Percentiles rank a stretch among this genome's conserved stretches.
These are phyloP conservation scores for Myotis myotis DNA, from an alignment of 2,797 vertebrate genomes.

Conservation along the genomic window DNA sequence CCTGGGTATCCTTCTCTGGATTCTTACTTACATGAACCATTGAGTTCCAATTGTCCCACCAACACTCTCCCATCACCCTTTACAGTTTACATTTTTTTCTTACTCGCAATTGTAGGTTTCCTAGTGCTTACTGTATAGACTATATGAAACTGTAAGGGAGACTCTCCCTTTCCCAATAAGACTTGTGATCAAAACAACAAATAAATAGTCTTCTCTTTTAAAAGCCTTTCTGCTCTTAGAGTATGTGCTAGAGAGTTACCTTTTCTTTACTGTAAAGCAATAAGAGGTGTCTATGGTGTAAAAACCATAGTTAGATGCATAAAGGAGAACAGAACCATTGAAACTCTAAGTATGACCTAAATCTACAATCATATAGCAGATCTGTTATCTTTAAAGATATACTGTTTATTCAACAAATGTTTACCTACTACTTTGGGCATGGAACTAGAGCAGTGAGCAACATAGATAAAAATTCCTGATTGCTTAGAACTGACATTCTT, in stretches of 20 bases:
- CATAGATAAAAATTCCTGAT: background rate
- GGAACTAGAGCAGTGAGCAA: background rate
- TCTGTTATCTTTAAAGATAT: background rate
- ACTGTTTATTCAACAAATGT: constrained; percentile 3
- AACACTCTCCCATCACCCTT: background rate
- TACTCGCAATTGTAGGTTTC: background rate
- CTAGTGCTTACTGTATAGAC: background rate
- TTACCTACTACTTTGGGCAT: constrained; percentile 6
- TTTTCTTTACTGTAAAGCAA: constrained; percentile 7
- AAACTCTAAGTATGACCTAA: background rate
- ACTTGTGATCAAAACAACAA: background rate
- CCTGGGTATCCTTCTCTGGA: background rate
- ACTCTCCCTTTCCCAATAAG: background rate
- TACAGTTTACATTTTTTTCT: background rate
- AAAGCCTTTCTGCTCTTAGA: background rate
- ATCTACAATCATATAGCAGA: background rate
- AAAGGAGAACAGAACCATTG: background rate
- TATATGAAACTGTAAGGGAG: background rate
- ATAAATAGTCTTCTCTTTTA: constrained; percentile 17
- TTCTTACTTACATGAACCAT: background rate
- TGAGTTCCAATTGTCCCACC: background rate
- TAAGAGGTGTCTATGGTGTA: background rate
- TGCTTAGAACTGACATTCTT: constrained; percentile 42
- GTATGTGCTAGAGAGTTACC: background rate
- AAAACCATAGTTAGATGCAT: background rate